phyloP scores from a whole-genome alignment of 2,888 invertebrate species.

The Automeris io region DNA sequence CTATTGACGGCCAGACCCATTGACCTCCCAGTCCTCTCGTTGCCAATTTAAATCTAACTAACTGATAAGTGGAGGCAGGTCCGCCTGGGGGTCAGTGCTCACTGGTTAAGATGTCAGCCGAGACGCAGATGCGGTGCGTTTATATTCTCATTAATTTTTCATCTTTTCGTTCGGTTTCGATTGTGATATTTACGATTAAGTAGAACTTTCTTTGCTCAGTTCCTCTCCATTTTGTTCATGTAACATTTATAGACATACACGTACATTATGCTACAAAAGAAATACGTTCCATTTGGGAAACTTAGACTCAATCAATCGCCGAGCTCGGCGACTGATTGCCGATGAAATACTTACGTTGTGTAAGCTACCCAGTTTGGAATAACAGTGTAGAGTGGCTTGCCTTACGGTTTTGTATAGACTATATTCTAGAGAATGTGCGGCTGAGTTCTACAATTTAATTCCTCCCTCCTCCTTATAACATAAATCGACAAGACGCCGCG shows the following conservation, averaged over 20 bases:
- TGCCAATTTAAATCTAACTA: slow-evolving; percentile 14
- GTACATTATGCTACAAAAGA: no score
- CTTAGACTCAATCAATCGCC: no score
- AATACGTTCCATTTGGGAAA: no score
- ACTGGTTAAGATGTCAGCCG: slow-evolving; percentile 31
- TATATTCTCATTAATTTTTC: slow-evolving; percentile 61
- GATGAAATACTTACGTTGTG: no score
- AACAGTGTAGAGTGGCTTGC: no score
- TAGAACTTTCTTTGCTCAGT: neutral
- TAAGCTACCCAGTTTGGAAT: no score
- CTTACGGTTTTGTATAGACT: no score
- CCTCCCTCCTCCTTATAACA: no score
- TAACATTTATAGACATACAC: slow-evolving; percentile 2
- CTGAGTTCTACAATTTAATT: no score
- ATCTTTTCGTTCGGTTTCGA: slow-evolving; percentile 37
- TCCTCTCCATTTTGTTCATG: neutral
- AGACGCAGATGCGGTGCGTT: slow-evolving; percentile 55
- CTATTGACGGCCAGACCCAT: slow-evolving; percentile 32
- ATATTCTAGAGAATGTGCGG: no score
- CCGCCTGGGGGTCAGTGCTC: slow-evolving; percentile 23
- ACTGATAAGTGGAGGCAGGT: slow-evolving; percentile 14
- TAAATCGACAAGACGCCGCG: no score
- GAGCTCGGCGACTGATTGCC: no score
- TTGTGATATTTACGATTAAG: slow-evolving; percentile 6
- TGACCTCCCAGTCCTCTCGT: slow-evolving; percentile 24